A percentile compares a stretch with the other conserved stretches of the same genome.
Conservation (phyloP, 2,888 invertebrate genomes). For the Pasiphila rectangulata region DNA sequence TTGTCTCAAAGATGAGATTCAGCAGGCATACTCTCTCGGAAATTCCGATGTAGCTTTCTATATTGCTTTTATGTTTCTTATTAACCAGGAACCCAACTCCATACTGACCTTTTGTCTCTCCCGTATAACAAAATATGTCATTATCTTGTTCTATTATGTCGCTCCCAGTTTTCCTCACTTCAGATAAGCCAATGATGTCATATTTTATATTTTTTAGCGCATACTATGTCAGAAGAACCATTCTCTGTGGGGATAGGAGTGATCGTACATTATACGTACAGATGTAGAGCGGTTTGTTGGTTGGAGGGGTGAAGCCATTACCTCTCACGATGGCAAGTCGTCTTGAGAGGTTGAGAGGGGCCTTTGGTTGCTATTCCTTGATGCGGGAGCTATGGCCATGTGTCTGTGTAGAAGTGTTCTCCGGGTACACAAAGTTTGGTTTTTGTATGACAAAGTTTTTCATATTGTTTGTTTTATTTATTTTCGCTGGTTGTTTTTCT, state of each 20-base stretch:
- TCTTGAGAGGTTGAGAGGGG: background rate
- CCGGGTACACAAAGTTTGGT: background rate
- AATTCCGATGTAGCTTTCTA: too few relatives aligned
- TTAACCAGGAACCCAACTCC: too few relatives aligned
- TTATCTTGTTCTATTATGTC: too few relatives aligned
- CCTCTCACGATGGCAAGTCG: background rate
- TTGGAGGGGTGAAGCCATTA: background rate
- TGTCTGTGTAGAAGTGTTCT: background rate
- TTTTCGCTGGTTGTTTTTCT: background rate
- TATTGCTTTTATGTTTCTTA: too few relatives aligned
- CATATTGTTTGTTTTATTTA: background rate
- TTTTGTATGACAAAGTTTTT: background rate
- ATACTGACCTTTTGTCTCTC: too few relatives aligned
- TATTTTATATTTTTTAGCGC: too few relatives aligned
- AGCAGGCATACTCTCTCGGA: too few relatives aligned
- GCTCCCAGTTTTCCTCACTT: too few relatives aligned
- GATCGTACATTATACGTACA: background rate
- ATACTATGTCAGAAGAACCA: too few relatives aligned
- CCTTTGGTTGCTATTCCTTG: background rate
- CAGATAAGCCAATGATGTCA: too few relatives aligned
- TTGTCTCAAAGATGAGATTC: too few relatives aligned
- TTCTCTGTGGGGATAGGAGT: background rate
- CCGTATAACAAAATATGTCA: too few relatives aligned
- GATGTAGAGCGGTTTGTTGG: background rate
- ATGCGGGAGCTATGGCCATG: background rate